Evolutionary conservation across 2,113 vertebrate species (phyloP).

Genomic region (Brachypteracias leptosomus): DNA sequence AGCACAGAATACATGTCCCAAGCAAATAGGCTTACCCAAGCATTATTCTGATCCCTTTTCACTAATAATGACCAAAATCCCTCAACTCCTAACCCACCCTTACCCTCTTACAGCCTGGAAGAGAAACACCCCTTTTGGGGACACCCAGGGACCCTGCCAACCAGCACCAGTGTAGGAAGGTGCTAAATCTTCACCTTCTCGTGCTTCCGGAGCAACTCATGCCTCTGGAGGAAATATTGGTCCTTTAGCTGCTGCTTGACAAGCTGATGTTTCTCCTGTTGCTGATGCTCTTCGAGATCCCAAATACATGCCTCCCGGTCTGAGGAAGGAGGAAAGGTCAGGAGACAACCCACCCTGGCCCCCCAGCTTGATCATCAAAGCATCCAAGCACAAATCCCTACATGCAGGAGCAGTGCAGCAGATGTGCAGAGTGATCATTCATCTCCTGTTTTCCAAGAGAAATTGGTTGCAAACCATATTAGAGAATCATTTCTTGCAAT

Average conservation of each 20-base stretch:
- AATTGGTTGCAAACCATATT: not conserved
- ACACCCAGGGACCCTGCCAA: not conserved
- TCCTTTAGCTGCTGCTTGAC: conserved; percentile 97
- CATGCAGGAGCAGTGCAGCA: not conserved
- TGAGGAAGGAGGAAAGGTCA: conserved; percentile 42
- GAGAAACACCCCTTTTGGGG: not conserved
- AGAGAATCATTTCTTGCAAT: conserved; percentile 9
- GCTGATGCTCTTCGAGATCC: conserved; percentile 91
- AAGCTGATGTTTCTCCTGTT: conserved; percentile 91
- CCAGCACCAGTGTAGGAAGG: accelerated
- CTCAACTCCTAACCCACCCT: not conserved
- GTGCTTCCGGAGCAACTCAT: conserved; percentile 91
- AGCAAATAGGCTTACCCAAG: accelerated
- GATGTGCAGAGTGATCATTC: not conserved
- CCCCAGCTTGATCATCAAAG: not conserved
- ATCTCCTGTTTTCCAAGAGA: not conserved
- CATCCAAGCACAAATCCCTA: not conserved
- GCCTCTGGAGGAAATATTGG: conserved; percentile 95
- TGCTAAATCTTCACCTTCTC: conserved; percentile 84
- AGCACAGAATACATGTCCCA: not conserved
- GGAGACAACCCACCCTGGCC: not conserved
- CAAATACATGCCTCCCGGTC: conserved; percentile 87
- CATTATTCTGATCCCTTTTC: not conserved
- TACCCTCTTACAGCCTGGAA: not conserved
- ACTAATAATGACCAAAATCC: not conserved